Percentiles rank a stretch among this genome's conserved stretches.
phyloP scores from a whole-genome alignment of 2,113 vertebrate species.

The Lynx canadensis region DNA sequence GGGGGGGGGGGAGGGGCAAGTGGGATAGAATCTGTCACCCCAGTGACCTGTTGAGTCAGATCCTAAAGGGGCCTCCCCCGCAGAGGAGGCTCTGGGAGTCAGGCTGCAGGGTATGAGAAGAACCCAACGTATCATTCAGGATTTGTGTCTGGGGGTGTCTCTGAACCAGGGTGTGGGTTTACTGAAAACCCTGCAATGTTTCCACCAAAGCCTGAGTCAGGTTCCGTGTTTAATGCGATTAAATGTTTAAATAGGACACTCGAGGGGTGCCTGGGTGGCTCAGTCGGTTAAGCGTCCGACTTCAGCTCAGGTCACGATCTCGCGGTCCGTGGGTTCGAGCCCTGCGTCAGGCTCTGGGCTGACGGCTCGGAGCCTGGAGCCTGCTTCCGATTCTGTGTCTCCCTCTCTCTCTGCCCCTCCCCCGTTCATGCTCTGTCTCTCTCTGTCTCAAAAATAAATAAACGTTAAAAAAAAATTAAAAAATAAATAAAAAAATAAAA shows the following conservation, averaged over 20 bases:
- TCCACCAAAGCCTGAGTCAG: neutral
- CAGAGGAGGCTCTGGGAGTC: neutral
- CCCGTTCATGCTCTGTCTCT: too few species aligned
- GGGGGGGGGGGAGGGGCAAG: neutral
- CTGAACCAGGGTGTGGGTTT: neutral
- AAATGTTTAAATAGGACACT: conserved; percentile 30
- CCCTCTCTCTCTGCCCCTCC: too few species aligned
- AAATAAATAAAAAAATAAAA: too few species aligned
- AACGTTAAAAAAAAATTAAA: too few species aligned
- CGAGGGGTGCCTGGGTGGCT: neutral
- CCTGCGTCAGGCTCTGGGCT: fast-evolving
- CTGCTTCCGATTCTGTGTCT: too few species aligned
- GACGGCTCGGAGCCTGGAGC: fast-evolving
- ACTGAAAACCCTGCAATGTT: neutral
- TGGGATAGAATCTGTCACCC: neutral
- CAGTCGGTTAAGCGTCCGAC: too few species aligned
- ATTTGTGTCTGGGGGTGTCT: neutral
- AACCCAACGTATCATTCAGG: neutral
- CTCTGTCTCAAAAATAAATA: too few species aligned
- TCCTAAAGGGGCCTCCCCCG: neutral
- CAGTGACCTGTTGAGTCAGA: fast-evolving
- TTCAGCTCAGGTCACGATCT: too few species aligned
- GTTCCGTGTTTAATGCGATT: neutral
- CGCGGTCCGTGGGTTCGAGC: too few species aligned
- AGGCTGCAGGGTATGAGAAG: fast-evolving